Conservation (phyloP, 2,888 invertebrate genomes). For the Thera britannica region DNA sequence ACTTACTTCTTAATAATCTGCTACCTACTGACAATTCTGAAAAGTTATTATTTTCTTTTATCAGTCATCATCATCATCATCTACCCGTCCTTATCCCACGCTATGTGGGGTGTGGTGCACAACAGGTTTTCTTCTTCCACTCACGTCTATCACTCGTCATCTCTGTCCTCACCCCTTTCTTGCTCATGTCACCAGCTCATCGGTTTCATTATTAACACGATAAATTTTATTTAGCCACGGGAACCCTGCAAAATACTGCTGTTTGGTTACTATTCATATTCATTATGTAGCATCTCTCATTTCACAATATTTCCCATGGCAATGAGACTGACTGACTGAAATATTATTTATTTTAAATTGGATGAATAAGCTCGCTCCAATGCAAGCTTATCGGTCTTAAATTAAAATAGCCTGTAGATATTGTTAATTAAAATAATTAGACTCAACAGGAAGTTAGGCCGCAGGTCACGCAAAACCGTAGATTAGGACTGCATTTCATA, state of each 20-base stretch:
- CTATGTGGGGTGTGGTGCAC: too few species aligned
- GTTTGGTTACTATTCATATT: conserved; percentile 52
- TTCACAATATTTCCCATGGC: conserved; percentile 69
- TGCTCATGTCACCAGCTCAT: too few species aligned
- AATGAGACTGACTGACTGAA: conserved; percentile 11
- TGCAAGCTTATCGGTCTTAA: conserved; percentile 4
- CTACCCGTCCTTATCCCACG: too few species aligned
- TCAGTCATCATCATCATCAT: too few species aligned
- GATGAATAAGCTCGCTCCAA: background rate
- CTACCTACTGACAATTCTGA: too few species aligned
- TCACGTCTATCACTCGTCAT: too few species aligned
- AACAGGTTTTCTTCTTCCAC: too few species aligned
- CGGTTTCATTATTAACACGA: too few species aligned
- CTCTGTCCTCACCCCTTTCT: too few species aligned
- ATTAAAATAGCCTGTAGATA: background rate
- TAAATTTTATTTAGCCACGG: background rate
- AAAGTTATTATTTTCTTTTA: too few species aligned
- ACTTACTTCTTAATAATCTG: too few species aligned
- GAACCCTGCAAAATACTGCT: conserved; percentile 49
- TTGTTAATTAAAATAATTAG: conserved; percentile 34
- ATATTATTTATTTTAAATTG: background rate
- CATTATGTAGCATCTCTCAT: conserved; percentile 52
- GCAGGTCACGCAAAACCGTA: conserved; percentile 47
- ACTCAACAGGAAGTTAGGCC: conserved; percentile 51
- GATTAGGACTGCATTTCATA: conserved; percentile 43